A percentile compares a stretch with the other conserved stretches of the same genome.
Evolutionary conservation across 2,797 vertebrate species (phyloP).

Genomic region (Knipowitschia caucasica): DNA sequence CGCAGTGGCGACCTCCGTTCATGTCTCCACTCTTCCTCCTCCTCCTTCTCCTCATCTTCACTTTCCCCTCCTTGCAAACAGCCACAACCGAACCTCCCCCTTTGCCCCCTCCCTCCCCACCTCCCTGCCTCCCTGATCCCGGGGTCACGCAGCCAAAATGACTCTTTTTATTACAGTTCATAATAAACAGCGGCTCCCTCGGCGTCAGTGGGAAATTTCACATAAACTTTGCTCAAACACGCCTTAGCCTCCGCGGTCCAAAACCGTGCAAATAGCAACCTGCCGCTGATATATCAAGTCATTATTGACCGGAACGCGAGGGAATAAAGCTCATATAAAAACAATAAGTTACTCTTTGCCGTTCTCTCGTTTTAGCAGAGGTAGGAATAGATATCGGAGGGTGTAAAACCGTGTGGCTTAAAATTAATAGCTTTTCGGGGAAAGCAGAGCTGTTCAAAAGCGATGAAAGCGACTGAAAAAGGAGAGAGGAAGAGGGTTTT

Average conservation of each 20-base stretch:
- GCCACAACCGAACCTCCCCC: conserved; percentile 80
- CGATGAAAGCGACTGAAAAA: conserved; percentile 64
- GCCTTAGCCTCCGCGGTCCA: conserved; percentile 79
- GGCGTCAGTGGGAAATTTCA: conserved; percentile 89
- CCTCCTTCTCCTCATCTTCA: conserved; percentile 1
- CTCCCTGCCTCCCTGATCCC: conserved; percentile 45
- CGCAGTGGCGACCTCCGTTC: not conserved
- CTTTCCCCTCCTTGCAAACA: conserved; percentile 60
- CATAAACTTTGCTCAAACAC: conserved; percentile 98
- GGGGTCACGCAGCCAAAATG: conserved; percentile 92
- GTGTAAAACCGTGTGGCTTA: conserved; percentile 87
- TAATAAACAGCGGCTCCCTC: conserved; percentile 93
- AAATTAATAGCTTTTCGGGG: conserved; percentile 83
- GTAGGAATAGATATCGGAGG: conserved; percentile 47
- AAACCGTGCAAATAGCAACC: conserved; percentile 83
- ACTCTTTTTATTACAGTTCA: conserved; percentile 99
- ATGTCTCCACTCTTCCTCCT: conserved; percentile 8
- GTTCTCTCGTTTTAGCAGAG: conserved; percentile 54
- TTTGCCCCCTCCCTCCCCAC: conserved; percentile 44
- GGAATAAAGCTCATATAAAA: conserved; percentile 84
- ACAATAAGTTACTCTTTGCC: conserved; percentile 79
- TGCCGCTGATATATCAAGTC: conserved; percentile 77
- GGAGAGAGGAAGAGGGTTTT: conserved; percentile 50
- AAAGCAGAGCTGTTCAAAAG: conserved; percentile 73
- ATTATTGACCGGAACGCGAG: conserved; percentile 80